phyloP scores from a whole-genome alignment of 2,888 invertebrate species.

The Drosophila recens region DNA sequence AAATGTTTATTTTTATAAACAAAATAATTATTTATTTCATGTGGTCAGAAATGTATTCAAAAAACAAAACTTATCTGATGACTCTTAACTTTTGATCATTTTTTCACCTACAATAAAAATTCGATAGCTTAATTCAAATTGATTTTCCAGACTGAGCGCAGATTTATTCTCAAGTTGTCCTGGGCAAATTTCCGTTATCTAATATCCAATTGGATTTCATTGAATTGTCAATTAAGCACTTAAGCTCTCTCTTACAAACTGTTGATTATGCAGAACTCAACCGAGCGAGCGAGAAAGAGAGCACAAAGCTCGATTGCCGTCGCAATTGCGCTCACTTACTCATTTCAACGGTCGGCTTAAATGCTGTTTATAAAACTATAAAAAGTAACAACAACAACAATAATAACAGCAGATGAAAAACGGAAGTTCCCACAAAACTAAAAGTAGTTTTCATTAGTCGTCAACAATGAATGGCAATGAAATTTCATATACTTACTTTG shows the following conservation, averaged over 20 bases:
- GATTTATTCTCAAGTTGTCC: slow-evolving; percentile 15
- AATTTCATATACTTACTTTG: slow-evolving; percentile 39
- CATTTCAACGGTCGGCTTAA: slow-evolving; percentile 24
- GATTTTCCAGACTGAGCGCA: neutral
- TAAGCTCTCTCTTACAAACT: slow-evolving; percentile 40
- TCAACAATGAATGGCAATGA: slow-evolving; percentile 56
- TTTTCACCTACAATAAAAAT: too few species aligned
- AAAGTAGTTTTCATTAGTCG: slow-evolving; percentile 31
- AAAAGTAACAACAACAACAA: slow-evolving; percentile 1
- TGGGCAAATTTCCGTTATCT: slow-evolving; percentile 64
- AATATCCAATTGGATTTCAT: slow-evolving; percentile 69
- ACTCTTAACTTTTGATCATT: too few species aligned
- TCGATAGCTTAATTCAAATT: too few species aligned
- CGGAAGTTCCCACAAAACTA: slow-evolving; percentile 60
- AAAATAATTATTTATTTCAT: too few species aligned
- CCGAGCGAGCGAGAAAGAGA: neutral
- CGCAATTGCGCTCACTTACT: slow-evolving; percentile 23
- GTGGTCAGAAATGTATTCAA: too few species aligned
- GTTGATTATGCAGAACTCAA: slow-evolving; percentile 46
- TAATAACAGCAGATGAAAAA: slow-evolving; percentile 19
- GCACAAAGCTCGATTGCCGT: slow-evolving; percentile 5
- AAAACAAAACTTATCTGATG: too few species aligned
- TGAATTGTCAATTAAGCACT: slow-evolving; percentile 69
- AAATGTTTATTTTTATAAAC: too few species aligned
- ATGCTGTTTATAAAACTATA: slow-evolving; percentile 31